Conservation (phyloP, 2,113 vertebrate species). For the Plecotus auritus region DNA sequence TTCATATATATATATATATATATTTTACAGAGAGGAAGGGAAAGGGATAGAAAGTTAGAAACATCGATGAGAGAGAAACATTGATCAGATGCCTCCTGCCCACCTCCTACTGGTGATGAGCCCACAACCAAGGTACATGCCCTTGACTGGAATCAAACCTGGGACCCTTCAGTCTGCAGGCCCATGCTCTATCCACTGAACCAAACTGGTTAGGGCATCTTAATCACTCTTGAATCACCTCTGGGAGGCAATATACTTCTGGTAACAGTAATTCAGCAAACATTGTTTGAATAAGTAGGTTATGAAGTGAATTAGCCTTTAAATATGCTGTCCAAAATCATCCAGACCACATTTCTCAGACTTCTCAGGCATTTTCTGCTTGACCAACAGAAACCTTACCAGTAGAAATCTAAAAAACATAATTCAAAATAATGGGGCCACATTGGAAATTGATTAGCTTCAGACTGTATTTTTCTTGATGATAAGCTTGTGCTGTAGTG, state of each 20-base stretch:
- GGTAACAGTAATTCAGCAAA: constrained; percentile 13
- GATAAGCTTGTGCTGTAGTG: not conserved
- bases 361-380: not conserved
- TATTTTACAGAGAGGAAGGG: too few relatives aligned
- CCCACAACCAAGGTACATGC: too few relatives aligned
- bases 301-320: constrained; percentile 1
- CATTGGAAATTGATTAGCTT: not conserved
- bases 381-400: not conserved
- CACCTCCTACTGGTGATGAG: too few relatives aligned
- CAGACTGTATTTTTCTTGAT: not conserved
- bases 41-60: too few relatives aligned
- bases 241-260: not conserved
- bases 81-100: too few relatives aligned
- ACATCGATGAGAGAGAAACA: too few relatives aligned
- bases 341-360: not conserved
- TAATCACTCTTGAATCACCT: constrained; percentile 3
- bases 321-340: constrained; percentile 3
- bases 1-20: not conserved
- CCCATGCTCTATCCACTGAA: too few relatives aligned
- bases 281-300: not conserved
- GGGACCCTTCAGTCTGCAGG: too few relatives aligned
- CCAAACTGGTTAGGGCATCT: not conserved
- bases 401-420: not conserved
- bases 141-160: too few relatives aligned
- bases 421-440: not conserved